phyloP scores from a whole-genome alignment of 2,888 invertebrate genomes.

The Xylocampa areola region DNA sequence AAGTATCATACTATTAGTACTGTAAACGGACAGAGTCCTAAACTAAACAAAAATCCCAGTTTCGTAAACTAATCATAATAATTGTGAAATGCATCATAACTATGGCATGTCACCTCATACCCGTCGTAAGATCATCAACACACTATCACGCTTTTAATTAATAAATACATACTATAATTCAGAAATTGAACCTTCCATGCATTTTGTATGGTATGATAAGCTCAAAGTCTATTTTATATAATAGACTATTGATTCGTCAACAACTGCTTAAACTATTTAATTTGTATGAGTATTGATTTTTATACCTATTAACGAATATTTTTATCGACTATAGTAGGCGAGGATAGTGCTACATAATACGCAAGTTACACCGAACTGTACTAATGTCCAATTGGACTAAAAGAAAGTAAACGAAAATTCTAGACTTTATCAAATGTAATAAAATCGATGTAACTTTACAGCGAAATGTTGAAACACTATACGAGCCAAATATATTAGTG shows the following conservation, averaged over 20 bases:
- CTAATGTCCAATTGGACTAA: slow-evolving; percentile 22
- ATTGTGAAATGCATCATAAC: slow-evolving; percentile 50
- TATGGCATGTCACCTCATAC: slow-evolving; percentile 49
- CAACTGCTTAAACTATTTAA: slow-evolving; percentile 63
- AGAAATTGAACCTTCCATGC: slow-evolving; percentile 22
- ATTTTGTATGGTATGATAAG: slow-evolving; percentile 38
- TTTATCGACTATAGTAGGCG: slow-evolving; percentile 54
- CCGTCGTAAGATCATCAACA: slow-evolving; percentile 30
- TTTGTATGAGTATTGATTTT: slow-evolving; percentile 66
- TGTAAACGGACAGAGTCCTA: slow-evolving; percentile 38
- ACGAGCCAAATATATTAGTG: slow-evolving; percentile 36
- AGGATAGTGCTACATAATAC: slow-evolving; percentile 45
- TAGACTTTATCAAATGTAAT: slow-evolving; percentile 3
- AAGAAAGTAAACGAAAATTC: slow-evolving; percentile 7
- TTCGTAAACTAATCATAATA: slow-evolving; percentile 40
- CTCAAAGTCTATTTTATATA: slow-evolving; percentile 58
- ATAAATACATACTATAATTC: slow-evolving; percentile 24
- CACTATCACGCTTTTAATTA: slow-evolving; percentile 20
- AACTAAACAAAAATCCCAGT: slow-evolving; percentile 50
- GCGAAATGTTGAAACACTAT: slow-evolving; percentile 52
- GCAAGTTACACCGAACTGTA: slow-evolving; percentile 38
- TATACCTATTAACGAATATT: slow-evolving; percentile 56
- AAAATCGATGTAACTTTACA: slow-evolving; percentile 43
- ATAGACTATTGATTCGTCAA: slow-evolving; percentile 60
- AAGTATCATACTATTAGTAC: slow-evolving; percentile 59